These are phyloP conservation scores for Nymphalis io DNA, from an alignment of 1,140 invertebrate species.

Conservation along the genomic window DNA sequence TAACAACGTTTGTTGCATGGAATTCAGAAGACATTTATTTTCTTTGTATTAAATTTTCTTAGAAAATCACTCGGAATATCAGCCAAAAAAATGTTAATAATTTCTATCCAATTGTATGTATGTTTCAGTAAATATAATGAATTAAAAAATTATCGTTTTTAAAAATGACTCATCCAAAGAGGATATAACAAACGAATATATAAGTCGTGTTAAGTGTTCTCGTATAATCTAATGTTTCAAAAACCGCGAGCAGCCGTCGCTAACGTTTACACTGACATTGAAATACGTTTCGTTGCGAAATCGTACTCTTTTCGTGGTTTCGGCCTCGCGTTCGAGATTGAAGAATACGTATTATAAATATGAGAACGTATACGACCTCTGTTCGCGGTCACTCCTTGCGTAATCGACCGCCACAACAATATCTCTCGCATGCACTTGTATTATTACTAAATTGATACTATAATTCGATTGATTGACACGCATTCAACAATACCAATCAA, in stretches of 20 bases:
- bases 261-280: conserved; percentile 72
- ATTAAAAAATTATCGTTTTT: background rate
- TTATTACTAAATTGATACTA: conserved; percentile 45
- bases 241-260: conserved; percentile 48
- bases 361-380: conserved; percentile 75
- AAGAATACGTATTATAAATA: conserved; percentile 79
- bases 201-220: background rate
- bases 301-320: conserved; percentile 74
- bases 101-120: too few species aligned
- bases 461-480: conserved; percentile 27
- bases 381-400: conserved; percentile 74
- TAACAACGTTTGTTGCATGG: conserved; percentile 28
- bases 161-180: background rate
- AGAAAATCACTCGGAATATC: conserved; percentile 28
- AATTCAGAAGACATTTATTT: conserved; percentile 19
- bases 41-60: conserved; percentile 12
- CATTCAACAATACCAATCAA: conserved; percentile 24
- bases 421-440: conserved; percentile 48
- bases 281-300: conserved; percentile 73
- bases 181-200: background rate
- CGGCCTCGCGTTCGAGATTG: conserved; percentile 71
- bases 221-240: conserved; percentile 16
- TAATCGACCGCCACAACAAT: conserved; percentile 72
- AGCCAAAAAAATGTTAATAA: background rate
- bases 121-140: too few species aligned